Evolutionary conservation across 2,113 vertebrate genomes (phyloP), one percentile per base, ranked within the genome.

Genomic region (Oncorhynchus kisutch): DNA sequence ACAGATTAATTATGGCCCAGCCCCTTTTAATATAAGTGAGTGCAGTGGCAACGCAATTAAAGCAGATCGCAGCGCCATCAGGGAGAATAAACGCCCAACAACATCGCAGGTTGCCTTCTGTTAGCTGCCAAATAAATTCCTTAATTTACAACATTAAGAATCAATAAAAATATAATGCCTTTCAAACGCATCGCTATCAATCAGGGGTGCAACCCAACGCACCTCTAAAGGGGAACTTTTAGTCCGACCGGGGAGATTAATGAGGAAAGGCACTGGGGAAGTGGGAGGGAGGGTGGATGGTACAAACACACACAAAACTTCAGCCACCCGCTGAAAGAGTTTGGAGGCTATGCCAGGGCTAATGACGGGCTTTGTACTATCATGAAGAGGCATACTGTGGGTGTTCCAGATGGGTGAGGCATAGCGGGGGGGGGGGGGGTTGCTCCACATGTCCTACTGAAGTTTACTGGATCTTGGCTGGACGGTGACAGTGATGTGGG

Each of bases 81-180:
- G 91, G 94, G 95, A 93, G 81, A 93, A 95, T 93, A 93, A 95
- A 95, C 93, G 95, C 89, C 65, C 94, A 93, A 82, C 94, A 91
- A 92, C 94, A 91, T 88, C 91, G 87, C 93, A 91, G 94, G 94
- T 18, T 94, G 94, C 93, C 90, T 94, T 95, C 95, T 96, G 95
- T 93, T 95, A 92, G 93, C 95, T 96, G 96, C 96, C 97, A 98
- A 96, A 92, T 95, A 95, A 95, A 96, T 94, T 93, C 90, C 89
- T 95, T 96, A 96, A 98, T 97, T 99, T 97, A 99, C 96, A 96
- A 94, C 97, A 98, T 98, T 97, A 98, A 96, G 95, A 96, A 99
- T 99, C 97, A 95, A 98, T 99, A 97, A 96, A 97, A 95, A 97
- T 96, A 96, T 96, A 96, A 98, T 96, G 96, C 94, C 92, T 96